Evolutionary conservation across 1,140 invertebrate genomes (phyloP), one percentile per base, ranked within the genome.

Genomic region (Eurosta solidaginis): DNA sequence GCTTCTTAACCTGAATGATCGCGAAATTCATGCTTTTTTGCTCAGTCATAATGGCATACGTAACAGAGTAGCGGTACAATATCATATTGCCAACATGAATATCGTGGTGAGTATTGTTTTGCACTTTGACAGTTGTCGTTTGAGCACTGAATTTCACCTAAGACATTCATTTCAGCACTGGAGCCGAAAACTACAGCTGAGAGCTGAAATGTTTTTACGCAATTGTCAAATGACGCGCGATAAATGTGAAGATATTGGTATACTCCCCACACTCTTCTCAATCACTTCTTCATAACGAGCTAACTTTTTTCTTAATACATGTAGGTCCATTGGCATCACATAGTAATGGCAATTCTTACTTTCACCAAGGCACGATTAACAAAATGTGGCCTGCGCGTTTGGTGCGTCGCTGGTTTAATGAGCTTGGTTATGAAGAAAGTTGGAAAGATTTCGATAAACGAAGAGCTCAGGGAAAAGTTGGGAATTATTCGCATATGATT

Each of bases 31-130:
- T n/a, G 12, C 33, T 1, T 63, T 77, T 54, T 59, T 77, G 42
- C 14, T 54, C 7, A 52, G 76, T n/a, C 76, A 77, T 29, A 77
- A 77, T 33, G 76, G 76, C 5, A 27, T 77, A 33, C 33, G 76
- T 1, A 77, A 77, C n/a, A 52, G 54, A 27, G 76, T 77, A 25
- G 76, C 76, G 22, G 22, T 36, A 44, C 50, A 77, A 29, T 77
- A 54, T 52, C 33, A 59, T 27, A 77, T 77, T n/a, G 76, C 76
- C n/a, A 77, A 77, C 14, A 77, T 77, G 76, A 77, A 77, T 63
- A 59, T 77, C 12, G 76, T 77, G 76, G 76, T 77, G 44, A 63
- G 75, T 54, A 20, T 1, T 10, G 3, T 6, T 4, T 27, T 12
- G 14, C 5, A 2, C n/a, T 33, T 2, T 4, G 17, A 29, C 12